Evolutionary conservation across 2,888 invertebrate genomes (phyloP).

Genomic region (Helobdella robusta): DNA sequence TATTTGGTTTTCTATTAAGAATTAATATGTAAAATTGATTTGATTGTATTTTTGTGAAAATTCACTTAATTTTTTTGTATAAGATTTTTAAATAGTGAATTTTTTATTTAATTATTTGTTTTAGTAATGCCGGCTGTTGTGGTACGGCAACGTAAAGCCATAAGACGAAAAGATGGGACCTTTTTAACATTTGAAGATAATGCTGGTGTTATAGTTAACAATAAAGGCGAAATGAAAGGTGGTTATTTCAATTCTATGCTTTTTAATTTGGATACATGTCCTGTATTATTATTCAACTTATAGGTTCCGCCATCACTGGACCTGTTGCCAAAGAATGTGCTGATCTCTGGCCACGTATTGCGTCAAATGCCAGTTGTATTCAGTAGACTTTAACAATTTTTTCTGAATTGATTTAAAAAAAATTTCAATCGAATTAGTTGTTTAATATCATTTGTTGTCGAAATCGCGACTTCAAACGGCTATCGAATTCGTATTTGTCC

Average conservation of each 20-base stretch:
- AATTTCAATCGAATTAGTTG: too few species aligned
- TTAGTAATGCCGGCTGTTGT: constrained; percentile 98
- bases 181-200: constrained; percentile 99
- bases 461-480: too few species aligned
- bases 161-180: constrained; percentile 95
- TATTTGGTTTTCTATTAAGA: too few species aligned
- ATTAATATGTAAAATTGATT: too few species aligned
- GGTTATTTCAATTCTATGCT: constrained; percentile 11
- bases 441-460: too few species aligned
- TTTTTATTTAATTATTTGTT: too few species aligned
- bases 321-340: constrained; percentile 99
- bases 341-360: constrained; percentile 98
- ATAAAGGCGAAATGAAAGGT: constrained; percentile 99
- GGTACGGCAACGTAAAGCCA: constrained; percentile 93
- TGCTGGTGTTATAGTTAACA: constrained; percentile 98
- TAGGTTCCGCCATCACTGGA: constrained; percentile 88
- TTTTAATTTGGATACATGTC: background rate
- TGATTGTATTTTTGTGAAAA: background rate
- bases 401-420: too few species aligned
- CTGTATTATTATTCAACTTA: constrained; percentile 29
- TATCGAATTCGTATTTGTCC: too few species aligned
- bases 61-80: constrained; percentile 1
- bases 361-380: constrained; percentile 96
- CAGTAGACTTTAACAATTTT: too few species aligned
- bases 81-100: too few species aligned